Percentiles rank a stretch among this genome's conserved stretches.
Evolutionary conservation across 2,797 vertebrate species (phyloP).

Genomic region (Rhodeus uyekii): DNA sequence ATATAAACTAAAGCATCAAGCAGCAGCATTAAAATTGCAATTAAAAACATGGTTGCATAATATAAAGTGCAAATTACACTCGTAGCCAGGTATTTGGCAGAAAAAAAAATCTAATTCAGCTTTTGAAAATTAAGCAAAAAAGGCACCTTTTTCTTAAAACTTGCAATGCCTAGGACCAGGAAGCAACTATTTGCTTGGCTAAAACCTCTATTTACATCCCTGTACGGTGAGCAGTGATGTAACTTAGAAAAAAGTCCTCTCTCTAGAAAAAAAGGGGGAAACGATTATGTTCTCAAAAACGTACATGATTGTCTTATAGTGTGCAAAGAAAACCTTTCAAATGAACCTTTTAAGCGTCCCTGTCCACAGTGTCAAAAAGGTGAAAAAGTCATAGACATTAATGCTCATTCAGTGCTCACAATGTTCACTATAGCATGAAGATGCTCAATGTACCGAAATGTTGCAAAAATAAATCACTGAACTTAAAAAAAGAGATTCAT

Average conservation of each 20-base stretch:
- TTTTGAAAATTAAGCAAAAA: background rate
- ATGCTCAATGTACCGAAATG: too few relatives aligned
- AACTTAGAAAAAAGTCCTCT: background rate
- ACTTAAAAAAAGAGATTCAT: background rate
- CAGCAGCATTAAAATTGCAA: background rate
- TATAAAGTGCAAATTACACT: background rate
- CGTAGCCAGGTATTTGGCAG: background rate
- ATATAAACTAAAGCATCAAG: background rate
- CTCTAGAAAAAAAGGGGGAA: background rate
- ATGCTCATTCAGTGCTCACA: background rate
- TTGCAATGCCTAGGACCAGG: background rate
- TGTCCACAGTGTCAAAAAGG: too few relatives aligned
- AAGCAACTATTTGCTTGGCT: background rate
- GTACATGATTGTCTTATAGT: background rate
- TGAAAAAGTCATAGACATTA: background rate
- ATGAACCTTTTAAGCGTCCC: background rate
- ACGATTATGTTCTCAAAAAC: background rate
- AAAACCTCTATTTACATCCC: background rate
- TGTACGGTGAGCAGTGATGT: background rate
- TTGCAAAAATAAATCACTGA: constrained; percentile 12
- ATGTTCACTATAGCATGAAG: background rate
- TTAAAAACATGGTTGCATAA: background rate
- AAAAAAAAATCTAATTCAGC: background rate
- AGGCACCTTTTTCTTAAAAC: background rate
- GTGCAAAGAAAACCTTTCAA: background rate